Percentiles rank a stretch among this genome's conserved stretches.
These are phyloP conservation scores for Salminus brasiliensis DNA, from an alignment of 2,113 vertebrate species.

Conservation along the genomic window DNA sequence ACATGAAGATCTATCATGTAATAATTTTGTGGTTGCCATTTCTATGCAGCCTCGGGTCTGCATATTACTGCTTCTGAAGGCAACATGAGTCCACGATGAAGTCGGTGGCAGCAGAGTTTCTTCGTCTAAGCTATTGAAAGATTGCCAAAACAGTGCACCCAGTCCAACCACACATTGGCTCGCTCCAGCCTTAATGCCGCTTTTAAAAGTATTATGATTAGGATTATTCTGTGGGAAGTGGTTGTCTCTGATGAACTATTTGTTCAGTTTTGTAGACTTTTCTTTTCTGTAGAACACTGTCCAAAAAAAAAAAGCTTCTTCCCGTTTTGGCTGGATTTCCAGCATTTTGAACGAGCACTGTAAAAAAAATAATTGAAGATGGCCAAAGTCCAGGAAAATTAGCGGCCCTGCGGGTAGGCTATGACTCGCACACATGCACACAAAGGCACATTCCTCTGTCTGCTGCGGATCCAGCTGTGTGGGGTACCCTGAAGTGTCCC, in stretches of 20 bases:
- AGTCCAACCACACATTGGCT: neutral
- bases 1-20: neutral
- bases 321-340: neutral
- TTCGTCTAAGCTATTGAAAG: neutral
- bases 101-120: neutral
- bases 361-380: neutral
- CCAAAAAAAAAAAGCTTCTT: neutral
- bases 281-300: neutral
- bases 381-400: slow-evolving; percentile 3
- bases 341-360: neutral
- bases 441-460: neutral
- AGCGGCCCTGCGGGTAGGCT: neutral
- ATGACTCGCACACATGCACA: neutral
- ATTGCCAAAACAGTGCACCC: neutral
- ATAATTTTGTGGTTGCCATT: neutral
- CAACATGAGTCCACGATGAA: neutral
- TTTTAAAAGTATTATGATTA: neutral
- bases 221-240: neutral
- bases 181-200: neutral
- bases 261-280: neutral
- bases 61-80: neutral
- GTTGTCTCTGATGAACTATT: neutral
- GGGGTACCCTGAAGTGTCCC: neutral
- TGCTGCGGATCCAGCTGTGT: slow-evolving; percentile 2
- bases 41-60: neutral